Conservation (phyloP, 2,888 invertebrate species). For the Eupsilia transversa region DNA sequence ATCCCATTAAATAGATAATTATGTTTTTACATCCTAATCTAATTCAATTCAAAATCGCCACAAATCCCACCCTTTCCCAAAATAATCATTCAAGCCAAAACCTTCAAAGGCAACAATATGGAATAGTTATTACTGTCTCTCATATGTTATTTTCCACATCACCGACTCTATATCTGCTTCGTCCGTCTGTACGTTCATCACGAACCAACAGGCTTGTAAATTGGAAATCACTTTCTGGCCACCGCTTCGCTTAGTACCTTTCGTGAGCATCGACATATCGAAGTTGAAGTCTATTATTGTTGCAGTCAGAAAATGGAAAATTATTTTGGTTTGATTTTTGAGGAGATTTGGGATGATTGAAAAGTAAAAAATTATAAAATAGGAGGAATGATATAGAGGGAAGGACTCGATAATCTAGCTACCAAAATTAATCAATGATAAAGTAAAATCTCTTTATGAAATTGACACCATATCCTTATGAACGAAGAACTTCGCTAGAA, state of each 20-base stretch:
- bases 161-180: constrained; percentile 22
- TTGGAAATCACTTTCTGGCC: constrained; percentile 47
- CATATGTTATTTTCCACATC: constrained; percentile 37
- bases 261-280: constrained; percentile 13
- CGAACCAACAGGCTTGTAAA: constrained; percentile 50
- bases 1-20: too few relatives aligned
- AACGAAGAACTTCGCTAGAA: neutral
- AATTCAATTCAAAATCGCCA: neutral
- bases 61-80: neutral
- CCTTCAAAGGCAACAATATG: constrained; percentile 1
- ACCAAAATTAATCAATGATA: neutral
- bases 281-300: neutral
- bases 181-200: constrained; percentile 25
- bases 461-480: neutral
- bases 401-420: neutral
- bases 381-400: neutral
- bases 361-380: neutral
- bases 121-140: constrained; percentile 26
- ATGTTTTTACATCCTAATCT: too few relatives aligned
- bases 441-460: neutral
- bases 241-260: constrained; percentile 6
- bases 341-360: neutral
- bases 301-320: neutral
- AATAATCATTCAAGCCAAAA: neutral
- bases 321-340: neutral